Evolutionary conservation across 2,113 vertebrate species (phyloP), one percentile per base, ranked within the genome.

Genomic region (Argyrosomus japonicus): DNA sequence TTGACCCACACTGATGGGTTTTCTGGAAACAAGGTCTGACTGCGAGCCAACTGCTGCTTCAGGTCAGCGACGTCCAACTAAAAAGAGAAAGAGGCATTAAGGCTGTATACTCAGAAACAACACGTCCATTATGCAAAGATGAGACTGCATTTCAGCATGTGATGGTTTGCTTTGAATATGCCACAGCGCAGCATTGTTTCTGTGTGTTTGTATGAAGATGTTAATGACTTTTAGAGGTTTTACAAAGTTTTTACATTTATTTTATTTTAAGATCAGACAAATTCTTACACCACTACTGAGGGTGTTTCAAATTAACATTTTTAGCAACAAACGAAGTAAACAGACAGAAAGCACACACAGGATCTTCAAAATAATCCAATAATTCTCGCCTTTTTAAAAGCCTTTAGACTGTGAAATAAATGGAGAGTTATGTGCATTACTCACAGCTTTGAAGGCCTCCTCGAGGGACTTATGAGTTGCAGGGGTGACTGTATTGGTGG

Each of bases 1-100:
- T 99, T 99, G 85, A 98, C 90, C 98, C 98, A 99, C 57, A 99
- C 96, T 0, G 96, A 97, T 0, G 98, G 96, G 85, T 97, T 99
- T 58, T 96, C 97, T 0, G 97, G 95, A 84, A 99, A 99, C 77
- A 99, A 65, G 0, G 74, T 94, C 83, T 96, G 96, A 92, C 97
- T 99, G 84, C 95, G 97, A 19, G 96, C 95, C 92, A 99, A 87
- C 93, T 98, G 97, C 92, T 95, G 96, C 94, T 97, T 97, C 79
- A 99, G 93, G 12, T 97, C 97, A 0, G 29, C 83, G 19, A 99
- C 45, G 74, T 99, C 96, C 61, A 96, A n/a, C 96, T 96, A 61
- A 47, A 58, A 4, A 57, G 2, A 77, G n/a, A n/a, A 23, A 45
- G 60, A 25, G 32, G 57, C n/a, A 75, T 57, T 9, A 53, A 36